Evolutionary conservation across 2,888 invertebrate genomes (phyloP).

Genomic region (Strigamia crassipes): DNA sequence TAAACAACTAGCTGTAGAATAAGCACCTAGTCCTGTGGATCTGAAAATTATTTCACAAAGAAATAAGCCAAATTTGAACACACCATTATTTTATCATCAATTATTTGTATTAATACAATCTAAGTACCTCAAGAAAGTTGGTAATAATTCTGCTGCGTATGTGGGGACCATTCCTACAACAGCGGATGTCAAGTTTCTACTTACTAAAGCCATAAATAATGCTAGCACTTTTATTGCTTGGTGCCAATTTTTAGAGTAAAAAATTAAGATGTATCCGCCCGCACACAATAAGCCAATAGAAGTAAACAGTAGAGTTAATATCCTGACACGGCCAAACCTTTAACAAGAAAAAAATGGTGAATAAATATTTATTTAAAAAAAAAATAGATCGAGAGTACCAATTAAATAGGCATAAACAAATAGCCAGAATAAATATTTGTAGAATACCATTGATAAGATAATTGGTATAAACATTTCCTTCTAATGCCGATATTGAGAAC

Average conservation of each 20-base stretch:
- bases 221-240: not conserved
- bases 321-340: conserved; percentile 11
- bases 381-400: not conserved
- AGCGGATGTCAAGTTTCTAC: not conserved
- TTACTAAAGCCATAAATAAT: conserved; percentile 3
- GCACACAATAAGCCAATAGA: not conserved
- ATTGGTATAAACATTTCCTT: conserved; percentile 25
- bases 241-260: conserved; percentile 18
- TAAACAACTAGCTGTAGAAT: not conserved
- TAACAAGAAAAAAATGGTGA: not conserved
- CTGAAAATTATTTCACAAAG: not conserved
- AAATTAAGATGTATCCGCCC: conserved; percentile 13
- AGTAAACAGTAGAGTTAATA: not conserved
- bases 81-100: not conserved
- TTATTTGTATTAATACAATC: not conserved
- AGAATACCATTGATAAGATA: not conserved
- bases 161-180: not conserved
- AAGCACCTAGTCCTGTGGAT: not conserved
- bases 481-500: conserved; percentile 15
- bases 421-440: conserved; percentile 5
- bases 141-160: not conserved
- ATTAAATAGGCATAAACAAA: not conserved
- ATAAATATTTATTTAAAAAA: not conserved
- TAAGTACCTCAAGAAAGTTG: not conserved
- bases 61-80: not conserved